phyloP scores from a whole-genome alignment of 2,888 invertebrate genomes.

The Megaustenia siamemsis region DNA sequence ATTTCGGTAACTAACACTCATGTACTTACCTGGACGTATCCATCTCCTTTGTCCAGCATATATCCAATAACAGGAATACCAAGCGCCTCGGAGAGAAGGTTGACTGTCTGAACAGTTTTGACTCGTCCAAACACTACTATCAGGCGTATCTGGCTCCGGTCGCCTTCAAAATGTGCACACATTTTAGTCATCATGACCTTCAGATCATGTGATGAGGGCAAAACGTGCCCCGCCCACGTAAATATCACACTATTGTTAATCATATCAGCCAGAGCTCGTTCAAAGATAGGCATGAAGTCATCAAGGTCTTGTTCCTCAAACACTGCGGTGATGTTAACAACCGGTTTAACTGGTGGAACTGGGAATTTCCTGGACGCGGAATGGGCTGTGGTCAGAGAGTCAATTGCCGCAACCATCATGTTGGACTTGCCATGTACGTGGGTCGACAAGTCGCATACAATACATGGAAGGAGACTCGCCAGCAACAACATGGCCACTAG shows the following conservation, averaged over 20 bases:
- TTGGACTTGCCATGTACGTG: background rate
- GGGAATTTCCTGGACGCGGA: background rate
- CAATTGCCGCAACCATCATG: background rate
- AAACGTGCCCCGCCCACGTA: conserved; percentile 59
- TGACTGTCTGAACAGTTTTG: conserved; percentile 66
- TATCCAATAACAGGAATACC: conserved; percentile 72
- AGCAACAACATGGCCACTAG: conserved; percentile 45
- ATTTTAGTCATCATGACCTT: conserved; percentile 61
- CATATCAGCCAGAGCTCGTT: conserved; percentile 62
- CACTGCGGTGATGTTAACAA: conserved; percentile 68
- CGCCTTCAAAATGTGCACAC: conserved; percentile 64
- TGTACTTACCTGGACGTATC: conserved; percentile 64
- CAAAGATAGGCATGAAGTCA: conserved; percentile 64
- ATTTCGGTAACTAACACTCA: too few relatives aligned
- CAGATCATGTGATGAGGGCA: conserved; percentile 59
- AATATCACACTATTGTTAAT: conserved; percentile 58
- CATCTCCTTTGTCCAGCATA: conserved; percentile 63
- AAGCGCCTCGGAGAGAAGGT: conserved; percentile 65
- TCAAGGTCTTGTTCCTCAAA: conserved; percentile 66
- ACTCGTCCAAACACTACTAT: conserved; percentile 69
- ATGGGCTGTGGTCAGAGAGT: background rate
- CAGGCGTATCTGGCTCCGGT: conserved; percentile 61
- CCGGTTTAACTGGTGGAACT: conserved; percentile 43
- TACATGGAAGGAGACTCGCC: conserved; percentile 37
- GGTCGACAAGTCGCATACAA: conserved; percentile 17